Percentiles rank a stretch among this genome's conserved stretches.
Conservation (phyloP, 92 coral and sea anemone species). For the Ricordea florida region DNA sequence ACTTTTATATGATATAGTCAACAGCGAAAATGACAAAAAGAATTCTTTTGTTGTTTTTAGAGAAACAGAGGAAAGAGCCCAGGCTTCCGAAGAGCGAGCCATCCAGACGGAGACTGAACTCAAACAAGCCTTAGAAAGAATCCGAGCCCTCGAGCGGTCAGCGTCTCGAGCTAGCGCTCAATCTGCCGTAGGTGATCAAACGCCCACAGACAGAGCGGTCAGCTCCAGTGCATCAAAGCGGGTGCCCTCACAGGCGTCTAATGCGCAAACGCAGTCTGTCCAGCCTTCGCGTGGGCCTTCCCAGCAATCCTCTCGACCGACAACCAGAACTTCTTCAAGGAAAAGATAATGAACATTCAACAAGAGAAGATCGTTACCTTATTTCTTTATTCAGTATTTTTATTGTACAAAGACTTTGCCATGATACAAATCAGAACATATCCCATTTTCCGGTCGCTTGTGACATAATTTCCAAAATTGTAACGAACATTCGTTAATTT, state of each 20-base stretch:
- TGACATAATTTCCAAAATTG: no score
- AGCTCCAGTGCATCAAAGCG: constrained; percentile 70
- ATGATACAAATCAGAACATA: no score
- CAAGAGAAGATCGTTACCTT: neutral
- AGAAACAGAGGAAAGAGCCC: constrained; percentile 96
- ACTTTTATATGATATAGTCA: no score
- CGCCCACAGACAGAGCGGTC: constrained; percentile 76
- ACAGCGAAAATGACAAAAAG: neutral
- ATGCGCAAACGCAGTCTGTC: constrained; percentile 51
- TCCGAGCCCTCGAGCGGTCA: constrained; percentile 96
- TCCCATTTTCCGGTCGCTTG: no score
- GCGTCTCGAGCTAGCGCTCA: constrained; percentile 87
- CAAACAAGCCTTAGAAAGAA: constrained; percentile 89
- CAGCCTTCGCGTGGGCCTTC: constrained; percentile 72
- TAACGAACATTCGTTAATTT: no score
- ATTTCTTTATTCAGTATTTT: neutral
- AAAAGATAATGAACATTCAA: constrained; percentile 43
- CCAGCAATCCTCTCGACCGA: constrained; percentile 74
- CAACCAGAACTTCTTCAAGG: constrained; percentile 68
- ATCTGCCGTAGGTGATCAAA: constrained; percentile 48
- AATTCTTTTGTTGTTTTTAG: constrained; percentile 52
- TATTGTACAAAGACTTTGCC: neutral
- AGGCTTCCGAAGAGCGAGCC: constrained; percentile 89
- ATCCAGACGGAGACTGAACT: constrained; percentile 92
- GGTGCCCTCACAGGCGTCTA: constrained; percentile 61